phyloP scores from a whole-genome alignment of 2,797 vertebrate genomes.

The Bovichtus diacanthus region DNA sequence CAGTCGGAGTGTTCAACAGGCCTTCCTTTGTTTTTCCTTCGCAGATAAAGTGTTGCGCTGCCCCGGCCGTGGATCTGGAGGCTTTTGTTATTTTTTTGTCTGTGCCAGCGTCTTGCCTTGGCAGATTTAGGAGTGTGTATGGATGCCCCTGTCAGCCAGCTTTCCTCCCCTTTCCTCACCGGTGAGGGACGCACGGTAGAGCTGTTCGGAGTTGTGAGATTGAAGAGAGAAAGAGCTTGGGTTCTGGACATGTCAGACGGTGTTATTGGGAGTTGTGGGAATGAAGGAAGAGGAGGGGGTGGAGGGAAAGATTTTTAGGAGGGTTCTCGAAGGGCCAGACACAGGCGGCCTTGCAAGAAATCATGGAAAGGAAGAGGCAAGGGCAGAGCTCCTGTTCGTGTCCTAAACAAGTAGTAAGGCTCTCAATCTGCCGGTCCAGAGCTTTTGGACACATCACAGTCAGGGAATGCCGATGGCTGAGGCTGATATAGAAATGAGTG shows the following conservation, averaged over 20 bases:
- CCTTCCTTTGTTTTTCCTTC: slow-evolving; percentile 75
- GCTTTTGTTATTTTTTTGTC: slow-evolving; percentile 71
- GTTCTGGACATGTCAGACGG: slow-evolving; percentile 50
- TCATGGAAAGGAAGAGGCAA: slow-evolving; percentile 44
- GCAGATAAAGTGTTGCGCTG: slow-evolving; percentile 70
- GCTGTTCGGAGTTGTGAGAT: slow-evolving; percentile 18
- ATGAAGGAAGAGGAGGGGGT: slow-evolving; percentile 58
- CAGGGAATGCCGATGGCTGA: slow-evolving; percentile 40
- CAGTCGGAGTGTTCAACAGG: slow-evolving; percentile 57
- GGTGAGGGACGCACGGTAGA: slow-evolving; percentile 14
- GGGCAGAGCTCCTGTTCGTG: slow-evolving; percentile 12
- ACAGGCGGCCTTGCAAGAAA: slow-evolving; percentile 20
- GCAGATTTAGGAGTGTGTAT: slow-evolving; percentile 75
- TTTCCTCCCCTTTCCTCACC: slow-evolving; percentile 60
- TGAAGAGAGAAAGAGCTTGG: slow-evolving; percentile 39
- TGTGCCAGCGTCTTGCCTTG: slow-evolving; percentile 65
- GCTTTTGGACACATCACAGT: slow-evolving; percentile 41
- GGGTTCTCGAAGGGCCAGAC: slow-evolving; percentile 35
- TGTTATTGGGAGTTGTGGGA: slow-evolving; percentile 68
- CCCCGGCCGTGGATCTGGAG: slow-evolving; percentile 42
- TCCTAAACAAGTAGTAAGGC: slow-evolving; percentile 29
- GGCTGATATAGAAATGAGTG: slow-evolving; percentile 35
- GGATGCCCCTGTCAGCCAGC: slow-evolving; percentile 66
- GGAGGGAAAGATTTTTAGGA: slow-evolving; percentile 30
- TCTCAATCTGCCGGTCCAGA: not conserved